phyloP scores from a whole-genome alignment of 2,113 vertebrate genomes.

The Chloebia gouldiae region DNA sequence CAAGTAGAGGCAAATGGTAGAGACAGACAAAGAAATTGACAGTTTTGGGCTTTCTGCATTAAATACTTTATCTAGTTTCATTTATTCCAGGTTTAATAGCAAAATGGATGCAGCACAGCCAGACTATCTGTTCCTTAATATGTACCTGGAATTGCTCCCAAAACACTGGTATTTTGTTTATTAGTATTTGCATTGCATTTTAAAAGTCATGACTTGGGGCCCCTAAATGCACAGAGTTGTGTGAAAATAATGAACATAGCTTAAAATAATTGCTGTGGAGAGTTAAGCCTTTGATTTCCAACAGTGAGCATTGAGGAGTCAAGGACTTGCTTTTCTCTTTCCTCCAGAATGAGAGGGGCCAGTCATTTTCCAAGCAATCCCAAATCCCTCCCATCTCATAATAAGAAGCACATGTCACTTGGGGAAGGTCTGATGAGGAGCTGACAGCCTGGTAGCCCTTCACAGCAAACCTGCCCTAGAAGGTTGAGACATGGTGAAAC shows the following conservation, averaged over 20 bases:
- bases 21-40: not conserved
- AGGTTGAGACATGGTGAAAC: not conserved
- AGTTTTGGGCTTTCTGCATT: not conserved
- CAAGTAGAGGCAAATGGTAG: not conserved
- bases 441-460: not conserved
- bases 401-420: not conserved
- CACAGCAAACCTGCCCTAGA: not conserved
- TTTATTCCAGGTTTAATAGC: not conserved
- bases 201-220: not conserved
- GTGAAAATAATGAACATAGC: not conserved
- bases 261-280: not conserved
- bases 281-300: not conserved
- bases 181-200: not conserved
- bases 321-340: not conserved
- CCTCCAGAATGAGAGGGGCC: not conserved
- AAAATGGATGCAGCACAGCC: not conserved
- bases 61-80: not conserved
- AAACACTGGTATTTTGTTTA: not conserved
- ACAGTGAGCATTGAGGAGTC: not conserved
- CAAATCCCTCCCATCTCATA: not conserved
- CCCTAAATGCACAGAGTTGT: not conserved
- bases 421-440: accelerated
- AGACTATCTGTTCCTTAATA: not conserved
- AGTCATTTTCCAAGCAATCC: not conserved
- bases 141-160: not conserved